phyloP scores from a whole-genome alignment of 2,113 vertebrate species.

The Panurus biarmicus region DNA sequence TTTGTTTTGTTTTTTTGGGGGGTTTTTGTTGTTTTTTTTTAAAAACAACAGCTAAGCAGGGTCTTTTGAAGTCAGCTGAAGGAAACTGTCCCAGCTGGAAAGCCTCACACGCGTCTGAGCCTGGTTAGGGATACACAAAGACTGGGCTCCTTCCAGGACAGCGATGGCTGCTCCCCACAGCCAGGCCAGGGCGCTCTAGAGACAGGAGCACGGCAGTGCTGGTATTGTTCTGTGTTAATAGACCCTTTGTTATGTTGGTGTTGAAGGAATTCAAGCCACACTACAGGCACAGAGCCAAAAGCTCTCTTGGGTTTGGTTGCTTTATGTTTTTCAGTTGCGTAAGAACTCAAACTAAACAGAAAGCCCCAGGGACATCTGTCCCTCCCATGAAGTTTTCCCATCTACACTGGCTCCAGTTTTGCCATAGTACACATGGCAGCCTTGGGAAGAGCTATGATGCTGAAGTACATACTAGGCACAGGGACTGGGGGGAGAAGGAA shows the following conservation, averaged over 20 bases:
- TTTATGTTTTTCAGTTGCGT: not conserved
- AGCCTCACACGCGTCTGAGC: not conserved
- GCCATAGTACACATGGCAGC: not conserved
- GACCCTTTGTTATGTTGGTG: not conserved
- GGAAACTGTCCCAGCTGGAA: conserved; percentile 4
- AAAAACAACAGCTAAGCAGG: not conserved
- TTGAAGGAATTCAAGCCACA: conserved; percentile 42
- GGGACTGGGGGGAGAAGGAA: not conserved
- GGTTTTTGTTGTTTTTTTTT: not conserved
- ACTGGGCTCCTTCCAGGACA: conserved; percentile 38
- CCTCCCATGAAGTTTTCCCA: not conserved
- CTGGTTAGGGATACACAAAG: conserved; percentile 26
- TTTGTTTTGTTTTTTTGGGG: not conserved
- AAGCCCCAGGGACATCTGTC: not conserved
- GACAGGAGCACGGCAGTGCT: not conserved
- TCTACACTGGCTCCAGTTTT: not conserved
- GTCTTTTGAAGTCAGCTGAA: not conserved
- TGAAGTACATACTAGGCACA: not conserved
- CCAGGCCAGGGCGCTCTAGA: conserved; percentile 16
- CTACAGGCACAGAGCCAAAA: conserved; percentile 21
- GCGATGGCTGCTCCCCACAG: not conserved
- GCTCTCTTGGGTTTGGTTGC: conserved; percentile 15
- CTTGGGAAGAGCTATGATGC: not conserved
- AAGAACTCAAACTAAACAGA: conserved; percentile 17
- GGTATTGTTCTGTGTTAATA: conserved; percentile 36